Percentiles rank a stretch among this genome's conserved stretches.
Evolutionary conservation across 30 jellyfish, hydroid and myxozoan genomes (phyloP).

Genomic region (Haliclystus octoradiatus): DNA sequence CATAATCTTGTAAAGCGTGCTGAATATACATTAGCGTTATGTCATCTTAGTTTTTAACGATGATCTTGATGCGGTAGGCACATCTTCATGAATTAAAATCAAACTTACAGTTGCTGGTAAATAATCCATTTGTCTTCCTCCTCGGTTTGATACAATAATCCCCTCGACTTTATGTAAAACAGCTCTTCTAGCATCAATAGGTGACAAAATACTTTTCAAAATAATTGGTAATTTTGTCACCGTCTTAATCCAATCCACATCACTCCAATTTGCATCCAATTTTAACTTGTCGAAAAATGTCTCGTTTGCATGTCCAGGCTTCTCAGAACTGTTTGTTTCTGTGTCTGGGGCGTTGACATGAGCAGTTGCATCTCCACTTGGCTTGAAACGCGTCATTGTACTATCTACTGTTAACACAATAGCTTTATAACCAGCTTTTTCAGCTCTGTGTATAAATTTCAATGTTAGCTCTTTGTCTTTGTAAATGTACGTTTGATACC

Average conservation of each 20-base stretch:
- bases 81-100: background rate
- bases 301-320: background rate
- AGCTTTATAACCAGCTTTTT: constrained; percentile 75
- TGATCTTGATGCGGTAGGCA: no score
- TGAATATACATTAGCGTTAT: no score
- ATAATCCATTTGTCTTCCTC: constrained; percentile 84
- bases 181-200: constrained; percentile 14
- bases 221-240: constrained; percentile 62
- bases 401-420: constrained; percentile 77
- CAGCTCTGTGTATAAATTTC: constrained; percentile 70
- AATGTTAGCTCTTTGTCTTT: constrained; percentile 40
- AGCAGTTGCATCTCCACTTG: background rate
- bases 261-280: constrained; percentile 25
- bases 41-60: no score
- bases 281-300: background rate
- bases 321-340: no score
- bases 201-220: constrained; percentile 37
- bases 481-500: constrained; percentile 77
- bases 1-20: no score
- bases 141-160: constrained; percentile 71
- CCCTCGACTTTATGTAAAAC: constrained; percentile 67
- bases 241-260: constrained; percentile 49
- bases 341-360: no score
- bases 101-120: constrained; percentile 62
- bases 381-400: background rate